These are phyloP conservation scores for Gavialis gangeticus DNA, from an alignment of 2,113 vertebrate species.

Conservation along the genomic window DNA sequence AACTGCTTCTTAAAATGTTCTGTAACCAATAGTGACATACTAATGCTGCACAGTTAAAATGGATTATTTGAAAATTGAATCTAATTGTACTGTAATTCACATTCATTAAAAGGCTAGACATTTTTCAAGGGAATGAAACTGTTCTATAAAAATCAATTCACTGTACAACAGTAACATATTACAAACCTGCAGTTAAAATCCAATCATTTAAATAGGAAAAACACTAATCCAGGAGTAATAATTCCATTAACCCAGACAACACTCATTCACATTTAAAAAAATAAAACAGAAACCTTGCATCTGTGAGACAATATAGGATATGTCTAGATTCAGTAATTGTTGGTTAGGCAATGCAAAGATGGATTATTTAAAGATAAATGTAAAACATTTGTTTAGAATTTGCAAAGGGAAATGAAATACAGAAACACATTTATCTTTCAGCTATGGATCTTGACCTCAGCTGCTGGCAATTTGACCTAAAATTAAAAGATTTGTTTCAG, in stretches of 20 bases:
- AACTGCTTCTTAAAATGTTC: slow-evolving; percentile 48
- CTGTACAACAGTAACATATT: not conserved
- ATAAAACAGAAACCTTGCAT: not conserved
- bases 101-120: slow-evolving; percentile 38
- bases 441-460: not conserved
- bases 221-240: not conserved
- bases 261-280: not conserved
- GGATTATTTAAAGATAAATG: not conserved
- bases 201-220: not conserved
- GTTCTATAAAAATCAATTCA: slow-evolving; percentile 56
- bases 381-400: not conserved
- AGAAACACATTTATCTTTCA: not conserved
- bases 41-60: slow-evolving; percentile 8
- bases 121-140: slow-evolving; percentile 65
- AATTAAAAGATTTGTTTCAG: not conserved
- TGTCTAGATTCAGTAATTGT: not conserved
- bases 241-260: not conserved
- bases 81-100: slow-evolving; percentile 62
- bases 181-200: not conserved
- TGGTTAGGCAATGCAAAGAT: not conserved
- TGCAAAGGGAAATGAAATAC: not conserved
- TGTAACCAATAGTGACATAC: slow-evolving; percentile 39
- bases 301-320: not conserved
- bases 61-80: slow-evolving; percentile 63
- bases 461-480: not conserved